Evolutionary conservation across 2,888 invertebrate species (phyloP).

Genomic region (Pheosia tremula): DNA sequence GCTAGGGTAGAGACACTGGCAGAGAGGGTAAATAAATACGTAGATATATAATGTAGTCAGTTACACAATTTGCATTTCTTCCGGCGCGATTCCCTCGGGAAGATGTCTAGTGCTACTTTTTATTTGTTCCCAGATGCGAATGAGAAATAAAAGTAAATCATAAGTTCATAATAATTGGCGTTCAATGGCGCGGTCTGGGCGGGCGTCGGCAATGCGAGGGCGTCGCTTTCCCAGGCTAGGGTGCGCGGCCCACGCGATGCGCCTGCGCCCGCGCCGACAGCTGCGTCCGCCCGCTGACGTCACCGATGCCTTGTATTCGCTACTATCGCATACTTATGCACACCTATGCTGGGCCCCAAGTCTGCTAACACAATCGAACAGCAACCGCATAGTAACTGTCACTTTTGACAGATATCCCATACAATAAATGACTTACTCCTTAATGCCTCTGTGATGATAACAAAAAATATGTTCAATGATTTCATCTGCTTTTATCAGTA

Average conservation of each 20-base stretch:
- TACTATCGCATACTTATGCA: constrained; percentile 36
- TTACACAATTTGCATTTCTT: background rate
- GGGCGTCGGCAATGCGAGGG: constrained; percentile 44
- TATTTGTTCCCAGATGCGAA: background rate
- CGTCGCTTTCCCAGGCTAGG: constrained; percentile 66
- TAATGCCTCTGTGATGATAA: constrained; percentile 23
- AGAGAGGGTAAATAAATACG: no score
- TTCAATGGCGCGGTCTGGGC: constrained; percentile 54
- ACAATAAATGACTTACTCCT: no score
- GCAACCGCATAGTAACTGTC: no score
- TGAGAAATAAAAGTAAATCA: constrained; percentile 47
- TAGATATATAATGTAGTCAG: no score
- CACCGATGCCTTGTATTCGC: constrained; percentile 26
- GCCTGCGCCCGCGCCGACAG: constrained; percentile 33
- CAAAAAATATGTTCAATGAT: constrained; percentile 18
- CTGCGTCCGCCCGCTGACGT: constrained; percentile 47
- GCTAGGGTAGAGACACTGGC: no score
- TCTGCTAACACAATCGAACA: no score
- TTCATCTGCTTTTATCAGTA: background rate
- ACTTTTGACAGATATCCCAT: no score
- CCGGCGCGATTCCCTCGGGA: constrained; percentile 1
- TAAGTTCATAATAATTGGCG: constrained; percentile 66
- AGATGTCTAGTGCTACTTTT: background rate
- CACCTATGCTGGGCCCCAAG: constrained; percentile 33
- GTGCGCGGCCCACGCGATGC: constrained; percentile 26